phyloP scores from a whole-genome alignment of 2,888 invertebrate genomes.

The Anthrax anthrax region DNA sequence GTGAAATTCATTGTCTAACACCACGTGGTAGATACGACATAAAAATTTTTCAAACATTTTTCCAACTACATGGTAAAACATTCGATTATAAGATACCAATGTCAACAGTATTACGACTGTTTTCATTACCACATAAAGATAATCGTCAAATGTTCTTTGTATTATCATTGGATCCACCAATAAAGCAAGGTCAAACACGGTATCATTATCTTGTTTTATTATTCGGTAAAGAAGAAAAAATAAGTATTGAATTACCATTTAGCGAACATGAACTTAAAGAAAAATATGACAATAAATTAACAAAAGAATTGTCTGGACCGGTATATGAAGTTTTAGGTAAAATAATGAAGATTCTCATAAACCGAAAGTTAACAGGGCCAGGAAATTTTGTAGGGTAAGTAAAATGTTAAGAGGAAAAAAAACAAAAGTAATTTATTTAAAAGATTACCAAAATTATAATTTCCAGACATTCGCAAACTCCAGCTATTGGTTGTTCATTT shows the following conservation, averaged over 20 bases:
- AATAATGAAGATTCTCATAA: conserved; percentile 91
- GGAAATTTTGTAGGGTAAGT: conserved; percentile 78
- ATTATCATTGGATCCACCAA: conserved; percentile 94
- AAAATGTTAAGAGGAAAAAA: too few species aligned
- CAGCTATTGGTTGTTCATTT: conserved; percentile 90
- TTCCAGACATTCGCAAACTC: conserved; percentile 71
- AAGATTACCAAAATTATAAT: not conserved
- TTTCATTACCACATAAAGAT: conserved; percentile 92
- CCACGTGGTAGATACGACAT: conserved; percentile 88
- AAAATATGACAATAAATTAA: conserved; percentile 85
- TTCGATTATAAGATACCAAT: conserved; percentile 99
- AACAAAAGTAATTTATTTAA: not conserved
- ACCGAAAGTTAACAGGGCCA: conserved; percentile 82
- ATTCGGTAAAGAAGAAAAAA: conserved; percentile 91
- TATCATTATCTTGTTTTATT: conserved; percentile 92
- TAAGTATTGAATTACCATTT: conserved; percentile 77
- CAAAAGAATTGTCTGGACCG: conserved; percentile 80
- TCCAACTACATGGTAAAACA: conserved; percentile 93
- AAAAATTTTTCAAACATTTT: conserved; percentile 77
- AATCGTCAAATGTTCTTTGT: conserved; percentile 98
- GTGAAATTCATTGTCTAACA: conserved; percentile 94
- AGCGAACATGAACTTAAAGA: conserved; percentile 83
- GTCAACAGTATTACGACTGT: conserved; percentile 87
- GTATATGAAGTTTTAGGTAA: conserved; percentile 92
- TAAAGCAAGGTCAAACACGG: conserved; percentile 97